Evolutionary conservation across 2,113 vertebrate species (phyloP).

Genomic region (Pedetes capensis): DNA sequence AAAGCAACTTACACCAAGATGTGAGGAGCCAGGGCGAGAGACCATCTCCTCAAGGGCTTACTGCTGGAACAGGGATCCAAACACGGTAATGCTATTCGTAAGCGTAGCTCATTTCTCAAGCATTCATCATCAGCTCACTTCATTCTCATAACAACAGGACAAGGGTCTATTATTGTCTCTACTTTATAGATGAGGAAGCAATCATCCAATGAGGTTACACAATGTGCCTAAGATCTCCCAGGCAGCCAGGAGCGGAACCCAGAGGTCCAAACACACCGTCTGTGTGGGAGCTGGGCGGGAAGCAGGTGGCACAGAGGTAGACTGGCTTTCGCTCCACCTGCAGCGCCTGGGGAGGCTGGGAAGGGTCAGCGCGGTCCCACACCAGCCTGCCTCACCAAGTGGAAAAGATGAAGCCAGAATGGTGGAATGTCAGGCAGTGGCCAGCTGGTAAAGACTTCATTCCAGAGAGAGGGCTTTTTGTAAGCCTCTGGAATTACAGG

Average conservation of each 20-base stretch:
- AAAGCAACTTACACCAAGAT: not conserved
- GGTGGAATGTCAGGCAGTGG: conserved; percentile 56
- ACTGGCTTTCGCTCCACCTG: not conserved
- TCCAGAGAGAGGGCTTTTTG: conserved; percentile 59
- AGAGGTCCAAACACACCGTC: not conserved
- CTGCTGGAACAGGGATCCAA: conserved; percentile 43
- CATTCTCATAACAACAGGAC: not conserved
- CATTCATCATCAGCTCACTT: not conserved
- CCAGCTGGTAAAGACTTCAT: conserved; percentile 64
- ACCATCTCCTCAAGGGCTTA: not conserved
- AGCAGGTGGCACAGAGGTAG: not conserved
- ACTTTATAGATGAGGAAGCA: not conserved
- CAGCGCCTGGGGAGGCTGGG: not conserved
- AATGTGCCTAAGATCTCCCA: not conserved
- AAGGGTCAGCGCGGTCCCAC: not conserved
- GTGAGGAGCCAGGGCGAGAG: not conserved
- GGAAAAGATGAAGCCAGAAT: conserved; percentile 68
- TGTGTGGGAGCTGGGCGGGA: not conserved
- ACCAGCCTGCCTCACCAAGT: not conserved
- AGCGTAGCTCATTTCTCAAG: not conserved
- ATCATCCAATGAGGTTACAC: conserved; percentile 3
- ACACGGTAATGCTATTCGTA: not conserved
- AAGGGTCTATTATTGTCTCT: conserved; percentile 9
- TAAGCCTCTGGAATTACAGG: conserved; percentile 68
- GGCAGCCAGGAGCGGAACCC: not conserved